phyloP scores from a whole-genome alignment of 2,888 invertebrate species.

The Leptinotarsa rubiginosa region DNA sequence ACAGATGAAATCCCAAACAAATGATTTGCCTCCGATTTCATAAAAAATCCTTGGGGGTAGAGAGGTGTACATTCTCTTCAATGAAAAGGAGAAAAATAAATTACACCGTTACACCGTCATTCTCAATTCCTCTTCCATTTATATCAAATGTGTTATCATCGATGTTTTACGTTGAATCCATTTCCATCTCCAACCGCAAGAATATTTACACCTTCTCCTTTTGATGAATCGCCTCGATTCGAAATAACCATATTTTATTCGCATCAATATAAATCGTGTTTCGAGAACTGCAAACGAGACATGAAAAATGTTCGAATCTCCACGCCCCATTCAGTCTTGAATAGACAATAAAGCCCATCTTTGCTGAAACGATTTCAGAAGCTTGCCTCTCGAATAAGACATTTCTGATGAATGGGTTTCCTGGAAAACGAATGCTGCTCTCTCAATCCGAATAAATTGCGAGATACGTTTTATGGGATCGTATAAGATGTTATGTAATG shows the following conservation, averaged over 20 bases:
- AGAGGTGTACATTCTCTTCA: no score
- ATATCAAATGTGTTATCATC: no score
- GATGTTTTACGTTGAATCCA: no score
- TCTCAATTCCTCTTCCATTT: no score
- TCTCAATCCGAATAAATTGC: conserved; percentile 5
- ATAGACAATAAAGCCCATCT: conserved; percentile 20
- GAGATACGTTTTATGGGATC: conserved; percentile 9
- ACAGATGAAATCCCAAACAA: no score
- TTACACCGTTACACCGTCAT: no score
- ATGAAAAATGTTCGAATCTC: conserved; percentile 12
- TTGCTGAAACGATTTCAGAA: conserved; percentile 2
- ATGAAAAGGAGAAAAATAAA: no score
- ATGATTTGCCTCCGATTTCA: no score
- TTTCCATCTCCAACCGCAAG: no score
- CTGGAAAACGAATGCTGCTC: conserved; percentile 4
- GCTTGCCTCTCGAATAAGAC: conserved; percentile 19
- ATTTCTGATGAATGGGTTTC: conserved; percentile 17
- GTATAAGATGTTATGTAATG: background rate
- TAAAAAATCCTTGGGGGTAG: no score
- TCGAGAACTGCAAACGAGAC: conserved; percentile 5
- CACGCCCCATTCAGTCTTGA: conserved; percentile 11
- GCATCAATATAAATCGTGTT: conserved; percentile 7
- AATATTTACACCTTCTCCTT: background rate
- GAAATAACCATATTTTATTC: background rate
- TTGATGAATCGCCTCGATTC: background rate